phyloP scores from a whole-genome alignment of 2,888 invertebrate species.

The Pandemis heparana region DNA sequence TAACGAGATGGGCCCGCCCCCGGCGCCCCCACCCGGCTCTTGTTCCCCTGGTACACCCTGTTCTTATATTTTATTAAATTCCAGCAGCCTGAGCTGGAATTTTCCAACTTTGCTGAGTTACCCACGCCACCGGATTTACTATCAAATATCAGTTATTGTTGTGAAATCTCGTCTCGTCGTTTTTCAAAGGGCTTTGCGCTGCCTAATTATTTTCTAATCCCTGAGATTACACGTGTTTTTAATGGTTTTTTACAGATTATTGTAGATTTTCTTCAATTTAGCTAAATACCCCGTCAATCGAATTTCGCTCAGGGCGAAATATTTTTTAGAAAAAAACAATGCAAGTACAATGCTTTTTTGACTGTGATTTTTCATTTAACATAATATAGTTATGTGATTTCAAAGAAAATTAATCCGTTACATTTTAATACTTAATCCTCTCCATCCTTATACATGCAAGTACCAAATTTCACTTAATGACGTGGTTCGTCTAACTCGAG shows the following conservation, averaged over 20 bases:
- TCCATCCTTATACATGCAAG: background rate
- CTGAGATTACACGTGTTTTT: background rate
- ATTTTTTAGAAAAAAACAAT: background rate
- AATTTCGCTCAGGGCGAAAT: background rate
- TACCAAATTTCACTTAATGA: slow-evolving; percentile 21
- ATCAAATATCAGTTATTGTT: slow-evolving; percentile 14
- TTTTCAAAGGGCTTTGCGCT: slow-evolving; percentile 6
- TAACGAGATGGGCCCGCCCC: slow-evolving; percentile 48
- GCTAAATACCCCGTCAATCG: background rate
- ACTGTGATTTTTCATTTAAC: background rate
- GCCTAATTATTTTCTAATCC: slow-evolving; percentile 15
- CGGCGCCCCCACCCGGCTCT: slow-evolving; percentile 9
- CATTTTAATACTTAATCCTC: background rate
- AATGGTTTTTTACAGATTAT: background rate
- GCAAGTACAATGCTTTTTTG: background rate
- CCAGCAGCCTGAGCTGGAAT: slow-evolving; percentile 22
- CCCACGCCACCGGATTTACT: slow-evolving; percentile 14
- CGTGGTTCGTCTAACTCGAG: slow-evolving; percentile 16
- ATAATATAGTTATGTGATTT: background rate
- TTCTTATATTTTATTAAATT: slow-evolving; percentile 40
- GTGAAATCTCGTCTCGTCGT: slow-evolving; percentile 10
- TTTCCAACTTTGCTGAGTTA: slow-evolving; percentile 7
- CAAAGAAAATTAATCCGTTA: background rate
- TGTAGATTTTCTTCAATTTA: background rate
- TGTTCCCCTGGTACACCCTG: slow-evolving; percentile 28